Evolutionary conservation across 2,888 invertebrate species (phyloP).

Genomic region (Lapara coniferarum): DNA sequence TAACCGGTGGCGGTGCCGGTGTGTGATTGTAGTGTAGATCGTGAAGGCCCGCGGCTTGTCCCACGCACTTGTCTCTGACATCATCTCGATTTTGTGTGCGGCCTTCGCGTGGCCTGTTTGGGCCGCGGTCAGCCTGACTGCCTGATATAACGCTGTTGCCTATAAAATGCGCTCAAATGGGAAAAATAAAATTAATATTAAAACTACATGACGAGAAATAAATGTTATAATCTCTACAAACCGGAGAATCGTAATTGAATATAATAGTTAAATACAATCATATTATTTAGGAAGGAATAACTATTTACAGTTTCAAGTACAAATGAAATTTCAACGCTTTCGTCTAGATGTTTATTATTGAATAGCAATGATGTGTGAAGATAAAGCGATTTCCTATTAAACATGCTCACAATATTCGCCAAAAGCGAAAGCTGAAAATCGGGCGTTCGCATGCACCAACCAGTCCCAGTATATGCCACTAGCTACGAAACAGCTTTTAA

Average conservation of each 20-base stretch:
- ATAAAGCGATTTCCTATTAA: background rate
- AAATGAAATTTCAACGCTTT: background rate
- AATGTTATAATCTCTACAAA: no score
- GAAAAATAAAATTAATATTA: no score
- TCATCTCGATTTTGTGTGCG: constrained; percentile 28
- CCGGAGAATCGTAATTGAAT: no score
- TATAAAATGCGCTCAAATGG: background rate
- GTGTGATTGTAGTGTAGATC: constrained; percentile 22
- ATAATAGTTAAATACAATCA: no score
- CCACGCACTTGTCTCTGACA: constrained; percentile 30
- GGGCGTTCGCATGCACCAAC: background rate
- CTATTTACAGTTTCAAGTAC: no score
- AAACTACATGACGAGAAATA: no score
- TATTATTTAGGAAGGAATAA: no score
- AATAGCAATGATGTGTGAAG: background rate
- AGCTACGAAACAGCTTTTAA: no score
- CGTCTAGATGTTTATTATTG: background rate
- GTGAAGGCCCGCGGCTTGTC: constrained; percentile 23
- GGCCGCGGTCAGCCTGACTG: constrained; percentile 21
- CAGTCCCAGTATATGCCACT: background rate
- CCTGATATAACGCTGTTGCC: background rate
- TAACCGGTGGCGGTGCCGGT: background rate
- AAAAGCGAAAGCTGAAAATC: background rate
- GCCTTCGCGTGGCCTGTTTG: constrained; percentile 25
- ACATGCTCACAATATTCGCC: background rate